Percentiles rank a stretch among this genome's conserved stretches.
These are phyloP conservation scores for Mimumesa dahlbomi DNA, from an alignment of 2,888 invertebrate species.

Conservation along the genomic window DNA sequence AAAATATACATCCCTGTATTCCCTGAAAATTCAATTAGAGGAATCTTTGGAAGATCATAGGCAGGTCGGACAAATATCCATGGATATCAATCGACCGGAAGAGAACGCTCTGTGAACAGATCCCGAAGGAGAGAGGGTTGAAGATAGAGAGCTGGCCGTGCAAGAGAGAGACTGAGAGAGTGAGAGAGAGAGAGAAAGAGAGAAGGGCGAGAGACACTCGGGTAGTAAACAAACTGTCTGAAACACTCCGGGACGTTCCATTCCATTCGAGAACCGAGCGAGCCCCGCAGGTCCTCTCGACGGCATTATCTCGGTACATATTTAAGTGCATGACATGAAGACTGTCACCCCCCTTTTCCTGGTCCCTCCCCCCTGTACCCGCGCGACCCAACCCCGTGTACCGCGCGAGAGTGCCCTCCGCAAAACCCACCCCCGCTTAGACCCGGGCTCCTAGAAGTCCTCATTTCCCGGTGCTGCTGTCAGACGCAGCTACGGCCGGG, in stretches of 20 bases:
- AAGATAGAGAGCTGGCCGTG: conserved; percentile 40
- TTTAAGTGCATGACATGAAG: conserved; percentile 78
- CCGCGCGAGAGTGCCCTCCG: conserved; percentile 57
- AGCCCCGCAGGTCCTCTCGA: conserved; percentile 69
- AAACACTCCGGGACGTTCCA: conserved; percentile 75
- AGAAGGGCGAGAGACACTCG: conserved; percentile 62
- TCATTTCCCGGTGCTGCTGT: conserved; percentile 77
- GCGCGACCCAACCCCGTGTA: conserved; percentile 53
- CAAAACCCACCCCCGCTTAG: conserved; percentile 60
- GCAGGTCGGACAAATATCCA: conserved; percentile 41
- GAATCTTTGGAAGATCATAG: not conserved
- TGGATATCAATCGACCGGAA: conserved; percentile 57
- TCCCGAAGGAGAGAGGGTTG: conserved; percentile 38
- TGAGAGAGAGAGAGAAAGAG: conserved; percentile 35
- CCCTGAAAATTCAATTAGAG: conserved; percentile 14
- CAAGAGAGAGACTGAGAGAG: conserved; percentile 15
- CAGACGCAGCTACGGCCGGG: conserved; percentile 79
- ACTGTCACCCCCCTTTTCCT: conserved; percentile 61
- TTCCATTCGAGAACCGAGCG: conserved; percentile 71
- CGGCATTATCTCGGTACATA: conserved; percentile 78
- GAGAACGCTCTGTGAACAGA: conserved; percentile 45
- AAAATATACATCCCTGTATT: not conserved
- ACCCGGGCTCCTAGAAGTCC: conserved; percentile 72
- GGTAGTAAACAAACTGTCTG: conserved; percentile 78
- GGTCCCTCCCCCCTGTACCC: conserved; percentile 38